A percentile compares a stretch with the other conserved stretches of the same genome.
Conservation (phyloP, 2,113 vertebrate genomes). For the Odobenus rosmarus region DNA sequence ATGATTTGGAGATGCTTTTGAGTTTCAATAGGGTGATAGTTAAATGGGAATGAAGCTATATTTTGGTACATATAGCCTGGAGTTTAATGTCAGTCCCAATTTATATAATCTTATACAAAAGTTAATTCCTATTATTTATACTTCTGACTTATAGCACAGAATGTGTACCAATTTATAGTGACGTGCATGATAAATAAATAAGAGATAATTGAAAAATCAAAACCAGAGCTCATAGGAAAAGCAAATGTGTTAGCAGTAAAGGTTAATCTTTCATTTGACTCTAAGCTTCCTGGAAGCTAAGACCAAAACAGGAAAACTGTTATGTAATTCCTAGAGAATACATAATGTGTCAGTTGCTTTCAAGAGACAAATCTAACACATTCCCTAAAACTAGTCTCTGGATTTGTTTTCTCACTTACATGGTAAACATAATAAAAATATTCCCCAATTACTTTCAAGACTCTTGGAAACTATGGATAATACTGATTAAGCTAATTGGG, state of each 20-base stretch:
- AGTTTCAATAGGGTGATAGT: not conserved
- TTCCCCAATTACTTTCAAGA: not conserved
- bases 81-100: not conserved
- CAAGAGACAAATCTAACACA: not conserved
- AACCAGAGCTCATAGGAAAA: not conserved
- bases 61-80: not conserved
- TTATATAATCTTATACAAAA: not conserved
- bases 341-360: not conserved
- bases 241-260: not conserved
- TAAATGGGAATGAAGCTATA: not conserved
- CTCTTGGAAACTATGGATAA: not conserved
- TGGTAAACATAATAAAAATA: not conserved
- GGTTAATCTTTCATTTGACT: not conserved
- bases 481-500: not conserved
- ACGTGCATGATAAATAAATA: not conserved
- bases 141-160: not conserved
- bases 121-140: not conserved
- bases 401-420: not conserved
- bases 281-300: not conserved
- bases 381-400: not conserved
- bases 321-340: not conserved
- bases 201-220: not conserved
- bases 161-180: not conserved
- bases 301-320: not conserved
- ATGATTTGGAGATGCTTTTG: not conserved